These are phyloP conservation scores for Lepisosteus oculatus DNA, from an alignment of 2,113 vertebrate species.

Conservation along the genomic window DNA sequence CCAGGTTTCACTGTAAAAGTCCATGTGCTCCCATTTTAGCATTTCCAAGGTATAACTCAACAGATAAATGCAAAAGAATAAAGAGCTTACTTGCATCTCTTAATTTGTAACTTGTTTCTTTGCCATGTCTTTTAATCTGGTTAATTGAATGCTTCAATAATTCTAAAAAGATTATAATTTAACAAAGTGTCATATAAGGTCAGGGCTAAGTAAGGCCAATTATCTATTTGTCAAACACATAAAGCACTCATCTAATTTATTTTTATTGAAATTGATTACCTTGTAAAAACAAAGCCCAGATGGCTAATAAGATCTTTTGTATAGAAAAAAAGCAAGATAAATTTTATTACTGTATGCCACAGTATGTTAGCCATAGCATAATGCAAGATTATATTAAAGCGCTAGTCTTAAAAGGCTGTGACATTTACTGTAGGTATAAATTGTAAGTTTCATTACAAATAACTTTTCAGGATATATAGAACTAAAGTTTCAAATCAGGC, in stretches of 20 bases:
- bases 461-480: no score
- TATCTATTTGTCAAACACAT: constrained; percentile 74
- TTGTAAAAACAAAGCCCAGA: constrained; percentile 68
- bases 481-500: constrained; percentile 8
- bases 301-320: constrained; percentile 68
- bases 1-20: not conserved
- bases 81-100: constrained; percentile 26
- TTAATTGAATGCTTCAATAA: constrained; percentile 70
- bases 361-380: constrained; percentile 48
- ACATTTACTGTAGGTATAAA: constrained; percentile 41
- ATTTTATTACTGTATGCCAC: constrained; percentile 50
- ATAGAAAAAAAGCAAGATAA: constrained; percentile 50
- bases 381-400: constrained; percentile 54
- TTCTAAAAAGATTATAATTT: constrained; percentile 67
- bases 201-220: constrained; percentile 69
- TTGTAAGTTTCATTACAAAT: no score
- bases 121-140: constrained; percentile 59
- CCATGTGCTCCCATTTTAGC: constrained; percentile 14
- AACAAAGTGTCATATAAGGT: constrained; percentile 58
- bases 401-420: constrained; percentile 15
- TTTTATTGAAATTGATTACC: constrained; percentile 73
- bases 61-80: constrained; percentile 21
- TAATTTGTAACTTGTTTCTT: constrained; percentile 49
- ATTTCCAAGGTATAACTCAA: constrained; percentile 18
- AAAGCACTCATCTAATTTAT: constrained; percentile 69